Evolutionary conservation across 2,797 vertebrate species (phyloP).

Genomic region (Scarus forsteni): DNA sequence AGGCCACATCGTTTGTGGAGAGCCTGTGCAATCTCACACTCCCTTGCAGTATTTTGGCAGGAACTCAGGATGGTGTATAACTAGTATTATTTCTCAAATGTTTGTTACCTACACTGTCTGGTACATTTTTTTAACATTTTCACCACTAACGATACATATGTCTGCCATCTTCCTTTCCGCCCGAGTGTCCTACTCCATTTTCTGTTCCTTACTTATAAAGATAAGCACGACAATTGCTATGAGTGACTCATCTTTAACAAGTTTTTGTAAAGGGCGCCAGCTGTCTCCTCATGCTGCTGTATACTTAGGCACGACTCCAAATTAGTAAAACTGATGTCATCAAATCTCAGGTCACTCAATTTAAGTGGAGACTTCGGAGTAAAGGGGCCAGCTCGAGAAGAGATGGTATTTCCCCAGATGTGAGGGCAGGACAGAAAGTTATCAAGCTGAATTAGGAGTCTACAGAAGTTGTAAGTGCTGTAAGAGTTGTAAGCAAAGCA

Average conservation of each 20-base stretch:
- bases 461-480: too few relatives aligned
- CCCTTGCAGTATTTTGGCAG: constrained; percentile 9
- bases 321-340: neutral
- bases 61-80: neutral
- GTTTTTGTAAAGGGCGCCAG: constrained; percentile 8
- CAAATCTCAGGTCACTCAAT: neutral
- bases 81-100: neutral
- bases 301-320: constrained; percentile 1
- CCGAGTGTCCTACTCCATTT: constrained; percentile 4
- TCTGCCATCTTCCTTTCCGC: neutral
- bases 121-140: neutral
- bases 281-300: neutral
- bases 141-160: neutral
- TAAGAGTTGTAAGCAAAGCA: too few relatives aligned
- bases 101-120: constrained; percentile 1
- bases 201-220: neutral
- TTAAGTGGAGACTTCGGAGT: neutral
- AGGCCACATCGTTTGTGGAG: neutral
- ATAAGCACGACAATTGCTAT: constrained; percentile 3
- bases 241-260: neutral
- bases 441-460: too few relatives aligned
- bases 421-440: too few relatives aligned
- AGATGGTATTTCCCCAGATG: too few relatives aligned
- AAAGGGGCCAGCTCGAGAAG: neutral
- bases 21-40: constrained; percentile 3